Conservation (phyloP, 2,888 invertebrate genomes). For the Ochropacha duplaris region DNA sequence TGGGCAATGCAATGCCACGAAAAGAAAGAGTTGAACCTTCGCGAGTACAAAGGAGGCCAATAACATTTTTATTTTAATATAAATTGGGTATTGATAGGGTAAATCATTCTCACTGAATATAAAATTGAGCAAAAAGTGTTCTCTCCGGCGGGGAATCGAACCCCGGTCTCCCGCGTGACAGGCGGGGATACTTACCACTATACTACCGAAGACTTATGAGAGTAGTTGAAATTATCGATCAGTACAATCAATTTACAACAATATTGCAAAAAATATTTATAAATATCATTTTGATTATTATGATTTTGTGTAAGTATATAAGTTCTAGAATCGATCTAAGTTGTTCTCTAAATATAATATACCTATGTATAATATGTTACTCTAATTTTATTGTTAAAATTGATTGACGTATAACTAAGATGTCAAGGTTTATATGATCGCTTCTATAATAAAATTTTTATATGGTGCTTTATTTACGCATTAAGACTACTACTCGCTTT, state of each 20-base stretch:
- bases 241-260: not conserved
- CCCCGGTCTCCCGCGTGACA: constrained; percentile 82
- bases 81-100: no score
- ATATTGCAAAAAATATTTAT: no score
- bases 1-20: no score
- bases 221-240: not conserved
- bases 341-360: no score
- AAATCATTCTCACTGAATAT: not conserved
- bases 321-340: no score
- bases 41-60: no score
- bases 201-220: constrained; percentile 68
- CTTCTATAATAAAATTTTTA: not conserved
- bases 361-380: not conserved
- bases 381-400: not conserved
- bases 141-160: constrained; percentile 79
- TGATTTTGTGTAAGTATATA: no score
- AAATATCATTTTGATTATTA: no score
- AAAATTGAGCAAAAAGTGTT: not conserved
- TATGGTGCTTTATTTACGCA: not conserved
- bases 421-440: not conserved
- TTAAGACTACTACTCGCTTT: not conserved
- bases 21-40: no score
- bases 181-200: constrained; percentile 81
- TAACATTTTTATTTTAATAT: no score
- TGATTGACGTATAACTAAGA: not conserved